Conservation (phyloP, 2,797 vertebrate genomes). For the Typhlichthys subterraneus region DNA sequence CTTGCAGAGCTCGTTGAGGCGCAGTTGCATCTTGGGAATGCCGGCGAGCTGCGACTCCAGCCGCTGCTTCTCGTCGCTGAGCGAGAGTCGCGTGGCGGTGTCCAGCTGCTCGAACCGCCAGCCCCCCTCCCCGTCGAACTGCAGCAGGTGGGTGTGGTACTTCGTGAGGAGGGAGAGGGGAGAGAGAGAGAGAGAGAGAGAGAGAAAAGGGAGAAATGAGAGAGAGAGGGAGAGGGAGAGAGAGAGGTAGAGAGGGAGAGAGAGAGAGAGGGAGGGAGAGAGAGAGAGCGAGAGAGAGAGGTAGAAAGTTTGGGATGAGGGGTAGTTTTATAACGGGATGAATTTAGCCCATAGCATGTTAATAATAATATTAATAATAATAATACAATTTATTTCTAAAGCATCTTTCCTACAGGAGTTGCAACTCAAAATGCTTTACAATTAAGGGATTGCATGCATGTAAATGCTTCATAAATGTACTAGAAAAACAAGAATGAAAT, state of each 20-base stretch:
- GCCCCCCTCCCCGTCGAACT: slow-evolving; percentile 96
- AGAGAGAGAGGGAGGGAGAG: not conserved
- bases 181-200: not conserved
- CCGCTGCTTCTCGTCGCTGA: slow-evolving; percentile 97
- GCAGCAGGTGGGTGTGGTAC: slow-evolving; percentile 97
- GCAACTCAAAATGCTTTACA: too few species aligned
- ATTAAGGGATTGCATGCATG: too few species aligned
- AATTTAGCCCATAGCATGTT: too few species aligned
- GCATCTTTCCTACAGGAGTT: too few species aligned
- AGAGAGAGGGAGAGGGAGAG: too few species aligned
- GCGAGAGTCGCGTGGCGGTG: slow-evolving; percentile 89
- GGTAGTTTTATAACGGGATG: too few species aligned
- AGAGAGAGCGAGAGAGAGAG: not conserved
- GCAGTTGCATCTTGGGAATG: slow-evolving; percentile 95
- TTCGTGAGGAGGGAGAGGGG: slow-evolving; percentile 81
- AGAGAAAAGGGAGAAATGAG: not conserved
- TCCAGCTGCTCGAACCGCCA: slow-evolving; percentile 97
- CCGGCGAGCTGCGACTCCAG: slow-evolving; percentile 94
- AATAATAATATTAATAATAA: too few species aligned
- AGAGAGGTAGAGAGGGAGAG: not conserved
- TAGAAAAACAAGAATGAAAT: too few species aligned
- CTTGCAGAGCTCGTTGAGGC: slow-evolving; percentile 95
- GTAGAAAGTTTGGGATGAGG: not conserved
- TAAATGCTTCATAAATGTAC: too few species aligned
- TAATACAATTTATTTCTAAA: too few species aligned